Percentiles rank a stretch among this genome's conserved stretches.
Conservation (phyloP, 2,113 vertebrate genomes). For the Tetrao urogallus region DNA sequence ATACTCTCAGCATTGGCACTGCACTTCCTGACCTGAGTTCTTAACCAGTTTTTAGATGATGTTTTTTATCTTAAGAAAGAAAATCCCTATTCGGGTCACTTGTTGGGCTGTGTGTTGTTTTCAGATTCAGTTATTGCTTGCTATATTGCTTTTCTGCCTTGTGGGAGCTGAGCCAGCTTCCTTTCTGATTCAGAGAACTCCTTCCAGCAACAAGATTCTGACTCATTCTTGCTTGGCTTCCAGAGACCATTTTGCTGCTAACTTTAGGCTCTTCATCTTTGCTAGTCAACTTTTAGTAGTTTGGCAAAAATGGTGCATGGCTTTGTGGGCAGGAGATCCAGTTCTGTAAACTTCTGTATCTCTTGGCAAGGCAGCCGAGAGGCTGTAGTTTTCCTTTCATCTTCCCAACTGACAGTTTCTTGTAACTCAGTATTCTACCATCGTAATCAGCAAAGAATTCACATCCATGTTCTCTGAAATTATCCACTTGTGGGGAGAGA, state of each 20-base stretch:
- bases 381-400: conserved; percentile 53
- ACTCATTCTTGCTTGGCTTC: conserved; percentile 68
- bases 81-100: conserved; percentile 62
- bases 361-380: conserved; percentile 42
- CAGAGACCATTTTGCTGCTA: conserved; percentile 60
- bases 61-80: conserved; percentile 38
- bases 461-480: conserved; percentile 44
- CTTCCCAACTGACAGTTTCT: conserved; percentile 50
- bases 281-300: conserved; percentile 63
- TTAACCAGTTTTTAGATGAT: conserved; percentile 29
- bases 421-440: conserved; percentile 17
- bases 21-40: conserved; percentile 17
- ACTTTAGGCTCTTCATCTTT: conserved; percentile 71
- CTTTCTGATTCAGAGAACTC: conserved; percentile 70
- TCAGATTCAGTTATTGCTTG: conserved; percentile 67
- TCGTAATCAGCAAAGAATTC: conserved; percentile 43
- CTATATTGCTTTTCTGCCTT: conserved; percentile 72
- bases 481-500: conserved; percentile 37
- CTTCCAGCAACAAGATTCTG: conserved; percentile 67
- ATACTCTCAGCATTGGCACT: not conserved
- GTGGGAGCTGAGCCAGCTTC: conserved; percentile 72
- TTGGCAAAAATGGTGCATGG: conserved; percentile 45
- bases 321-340: conserved; percentile 50
- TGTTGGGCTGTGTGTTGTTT: conserved; percentile 62
- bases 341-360: conserved; percentile 52